Conservation (phyloP, 2,797 vertebrate species). For the Xyrichtys novacula region DNA sequence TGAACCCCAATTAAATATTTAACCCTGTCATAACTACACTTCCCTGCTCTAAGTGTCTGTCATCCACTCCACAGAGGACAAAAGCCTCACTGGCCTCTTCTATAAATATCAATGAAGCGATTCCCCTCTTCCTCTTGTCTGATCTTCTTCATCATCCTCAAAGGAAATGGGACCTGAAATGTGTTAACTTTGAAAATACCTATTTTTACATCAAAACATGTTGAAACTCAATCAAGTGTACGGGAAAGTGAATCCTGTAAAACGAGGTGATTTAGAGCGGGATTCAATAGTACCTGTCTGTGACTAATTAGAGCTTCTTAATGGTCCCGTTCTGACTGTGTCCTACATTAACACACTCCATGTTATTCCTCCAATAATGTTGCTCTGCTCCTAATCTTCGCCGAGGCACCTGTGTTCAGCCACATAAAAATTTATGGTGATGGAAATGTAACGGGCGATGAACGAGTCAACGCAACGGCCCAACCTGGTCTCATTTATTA, state of each 20-base stretch:
- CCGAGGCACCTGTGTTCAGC: background rate
- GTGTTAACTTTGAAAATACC: too few relatives aligned
- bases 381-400: constrained; percentile 2
- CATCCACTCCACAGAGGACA: constrained; percentile 14
- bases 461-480: background rate
- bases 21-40: constrained; percentile 57
- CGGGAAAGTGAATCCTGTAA: background rate
- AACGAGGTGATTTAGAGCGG: too few relatives aligned
- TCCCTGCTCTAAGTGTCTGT: constrained; percentile 25
- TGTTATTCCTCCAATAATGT: constrained; percentile 6
- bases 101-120: constrained; percentile 28
- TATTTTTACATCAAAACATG: too few relatives aligned
- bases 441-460: constrained; percentile 1
- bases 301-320: background rate
- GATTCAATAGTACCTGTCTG: background rate
- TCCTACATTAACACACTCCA: background rate
- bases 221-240: too few relatives aligned
- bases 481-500: background rate
- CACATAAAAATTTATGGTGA: constrained; percentile 3
- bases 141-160: constrained; percentile 2
- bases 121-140: background rate
- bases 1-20: constrained; percentile 71
- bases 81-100: constrained; percentile 22
- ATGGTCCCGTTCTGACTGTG: background rate
- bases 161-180: background rate